A percentile compares a stretch with the other conserved stretches of the same genome.
These are phyloP conservation scores for Sturnus vulgaris DNA, from an alignment of 2,113 vertebrate genomes.

Conservation along the genomic window DNA sequence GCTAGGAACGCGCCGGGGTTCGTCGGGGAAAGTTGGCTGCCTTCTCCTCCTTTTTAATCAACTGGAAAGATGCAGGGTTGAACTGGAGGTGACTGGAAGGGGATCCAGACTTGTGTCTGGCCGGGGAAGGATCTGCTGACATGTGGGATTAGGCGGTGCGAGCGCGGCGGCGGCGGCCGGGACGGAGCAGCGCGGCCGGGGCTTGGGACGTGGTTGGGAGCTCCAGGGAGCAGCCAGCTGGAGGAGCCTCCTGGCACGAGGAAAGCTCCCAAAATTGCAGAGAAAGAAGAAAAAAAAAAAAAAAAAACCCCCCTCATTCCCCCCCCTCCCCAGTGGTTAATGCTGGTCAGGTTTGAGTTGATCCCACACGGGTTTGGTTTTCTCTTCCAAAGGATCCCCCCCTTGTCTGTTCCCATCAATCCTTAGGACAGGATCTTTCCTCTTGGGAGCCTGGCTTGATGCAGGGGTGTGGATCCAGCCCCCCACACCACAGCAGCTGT, in stretches of 20 bases:
- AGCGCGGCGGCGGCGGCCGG: not conserved
- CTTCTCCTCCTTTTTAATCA: slow-evolving; percentile 52
- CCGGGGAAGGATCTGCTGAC: slow-evolving; percentile 54
- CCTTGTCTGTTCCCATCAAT: accelerated
- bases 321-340: not conserved
- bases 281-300: no score
- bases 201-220: not conserved
- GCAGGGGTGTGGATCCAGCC: not conserved
- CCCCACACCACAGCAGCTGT: accelerated
- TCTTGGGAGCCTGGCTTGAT: not conserved
- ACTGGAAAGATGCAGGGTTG: slow-evolving; percentile 67
- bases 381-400: not conserved
- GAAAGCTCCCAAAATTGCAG: not conserved
- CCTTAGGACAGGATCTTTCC: not conserved
- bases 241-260: not conserved
- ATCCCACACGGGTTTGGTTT: accelerated
- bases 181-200: not conserved
- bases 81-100: slow-evolving; percentile 66
- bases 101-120: slow-evolving; percentile 61
- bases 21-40: slow-evolving; percentile 48
- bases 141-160: slow-evolving; percentile 55
- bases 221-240: not conserved
- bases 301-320: accelerated
- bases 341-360: not conserved
- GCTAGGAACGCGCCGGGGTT: not conserved